Conservation (phyloP, 1,140 invertebrate species). For the Musca domestica region DNA sequence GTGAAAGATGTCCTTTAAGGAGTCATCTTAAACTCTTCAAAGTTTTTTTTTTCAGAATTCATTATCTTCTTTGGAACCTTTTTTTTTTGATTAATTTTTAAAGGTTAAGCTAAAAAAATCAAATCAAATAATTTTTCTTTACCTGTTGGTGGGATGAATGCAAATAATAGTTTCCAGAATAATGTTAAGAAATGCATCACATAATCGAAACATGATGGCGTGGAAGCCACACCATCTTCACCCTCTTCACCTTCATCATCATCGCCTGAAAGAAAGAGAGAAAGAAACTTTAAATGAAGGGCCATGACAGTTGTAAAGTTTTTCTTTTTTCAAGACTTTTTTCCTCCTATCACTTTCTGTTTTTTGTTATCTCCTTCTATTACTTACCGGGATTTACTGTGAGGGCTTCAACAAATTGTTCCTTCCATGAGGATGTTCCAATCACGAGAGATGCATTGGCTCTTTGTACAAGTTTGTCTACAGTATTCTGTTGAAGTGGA, state of each 20-base stretch:
- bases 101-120: too few species aligned
- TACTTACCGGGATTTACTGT: conserved; percentile 84
- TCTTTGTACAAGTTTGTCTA: conserved; percentile 95
- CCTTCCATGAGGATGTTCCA: conserved; percentile 96
- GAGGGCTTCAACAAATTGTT: conserved; percentile 95
- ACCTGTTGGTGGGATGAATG: conserved; percentile 97
- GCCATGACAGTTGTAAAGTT: too few species aligned
- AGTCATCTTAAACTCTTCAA: too few species aligned
- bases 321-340: background rate
- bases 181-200: conserved; percentile 93
- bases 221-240: conserved; percentile 54
- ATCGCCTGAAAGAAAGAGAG: conserved; percentile 20
- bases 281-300: background rate
- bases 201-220: conserved; percentile 80
- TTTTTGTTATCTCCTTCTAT: background rate
- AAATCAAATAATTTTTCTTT: too few species aligned
- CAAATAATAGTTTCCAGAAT: conserved; percentile 98
- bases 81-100: too few species aligned
- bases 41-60: too few species aligned
- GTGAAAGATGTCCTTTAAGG: too few species aligned
- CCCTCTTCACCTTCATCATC: conserved; percentile 34
- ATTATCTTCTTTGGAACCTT: too few species aligned
- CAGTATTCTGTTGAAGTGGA: conserved; percentile 87
- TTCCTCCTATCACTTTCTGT: background rate
- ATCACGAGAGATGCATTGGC: conserved; percentile 92